Percentiles rank a stretch among this genome's conserved stretches.
These are phyloP conservation scores for Cantharis flavilabris DNA, from an alignment of 2,888 invertebrate genomes.

Conservation along the genomic window DNA sequence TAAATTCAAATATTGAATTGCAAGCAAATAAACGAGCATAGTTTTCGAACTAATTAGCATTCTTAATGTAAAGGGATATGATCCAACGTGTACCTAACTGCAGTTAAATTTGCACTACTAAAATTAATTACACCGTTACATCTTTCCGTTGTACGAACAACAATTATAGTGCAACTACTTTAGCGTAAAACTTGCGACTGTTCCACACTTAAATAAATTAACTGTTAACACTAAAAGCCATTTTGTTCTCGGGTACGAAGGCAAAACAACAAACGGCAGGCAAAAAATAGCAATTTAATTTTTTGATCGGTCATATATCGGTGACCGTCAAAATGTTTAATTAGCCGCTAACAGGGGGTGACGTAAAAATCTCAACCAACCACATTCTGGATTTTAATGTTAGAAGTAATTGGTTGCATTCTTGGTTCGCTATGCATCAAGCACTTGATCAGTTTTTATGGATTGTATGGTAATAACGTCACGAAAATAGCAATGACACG, in stretches of 20 bases:
- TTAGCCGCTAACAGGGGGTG: not conserved
- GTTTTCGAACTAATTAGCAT: not conserved
- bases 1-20: not conserved
- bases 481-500: not conserved
- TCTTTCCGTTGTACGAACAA: not conserved
- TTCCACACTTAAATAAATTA: not conserved
- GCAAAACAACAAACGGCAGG: not conserved
- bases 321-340: not conserved
- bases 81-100: slow-evolving; percentile 12
- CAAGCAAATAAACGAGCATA: not conserved
- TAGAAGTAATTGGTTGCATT: not conserved
- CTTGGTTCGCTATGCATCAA: not conserved
- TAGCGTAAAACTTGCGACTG: not conserved
- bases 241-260: not conserved
- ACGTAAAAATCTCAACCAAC: not conserved
- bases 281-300: not conserved
- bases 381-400: not conserved
- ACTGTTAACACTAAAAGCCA: not conserved
- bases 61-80: slow-evolving; percentile 5
- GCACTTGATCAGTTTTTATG: not conserved
- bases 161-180: not conserved
- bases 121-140: slow-evolving; percentile 11
- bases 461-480: not conserved
- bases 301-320: not conserved
- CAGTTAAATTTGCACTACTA: not conserved